phyloP scores from a whole-genome alignment of 2,888 invertebrate species.

The Drosophila demipolita region DNA sequence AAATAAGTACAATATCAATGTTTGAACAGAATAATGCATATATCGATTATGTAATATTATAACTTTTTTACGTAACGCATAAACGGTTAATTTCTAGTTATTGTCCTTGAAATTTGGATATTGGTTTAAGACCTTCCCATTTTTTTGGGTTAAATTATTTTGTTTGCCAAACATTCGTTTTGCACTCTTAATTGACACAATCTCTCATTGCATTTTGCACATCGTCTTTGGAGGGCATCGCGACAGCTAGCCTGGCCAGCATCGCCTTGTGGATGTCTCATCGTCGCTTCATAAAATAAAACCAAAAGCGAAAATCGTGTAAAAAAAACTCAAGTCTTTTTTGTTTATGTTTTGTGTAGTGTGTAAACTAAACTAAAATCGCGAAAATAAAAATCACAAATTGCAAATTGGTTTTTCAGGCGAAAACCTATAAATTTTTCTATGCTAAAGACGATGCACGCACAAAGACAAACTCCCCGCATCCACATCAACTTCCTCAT shows the following conservation, averaged over 20 bases:
- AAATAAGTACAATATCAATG: conserved; percentile 52
- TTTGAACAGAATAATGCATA: conserved; percentile 55
- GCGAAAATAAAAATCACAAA: conserved; percentile 80
- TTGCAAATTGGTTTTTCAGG: conserved; percentile 52
- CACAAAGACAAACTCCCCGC: conserved; percentile 57
- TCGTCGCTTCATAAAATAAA: conserved; percentile 49
- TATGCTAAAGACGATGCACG: conserved; percentile 73
- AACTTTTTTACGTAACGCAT: conserved; percentile 47
- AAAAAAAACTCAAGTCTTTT: conserved; percentile 74
- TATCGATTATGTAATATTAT: conserved; percentile 44
- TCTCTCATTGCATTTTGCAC: conserved; percentile 24
- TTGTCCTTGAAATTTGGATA: conserved; percentile 75
- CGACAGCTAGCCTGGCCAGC: conserved; percentile 39
- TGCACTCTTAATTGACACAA: conserved; percentile 72
- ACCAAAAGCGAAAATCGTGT: conserved; percentile 55
- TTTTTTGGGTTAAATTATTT: conserved; percentile 18
- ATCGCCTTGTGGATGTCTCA: conserved; percentile 41
- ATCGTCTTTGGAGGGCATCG: conserved; percentile 67
- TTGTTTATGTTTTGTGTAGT: conserved; percentile 27
- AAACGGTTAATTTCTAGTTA: conserved; percentile 76
- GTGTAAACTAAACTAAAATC: conserved; percentile 77
- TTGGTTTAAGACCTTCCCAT: conserved; percentile 40
- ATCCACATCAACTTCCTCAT: conserved; percentile 29
- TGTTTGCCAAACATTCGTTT: conserved; percentile 43
- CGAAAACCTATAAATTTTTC: conserved; percentile 51